These are phyloP conservation scores for Hapalemur alaotrensis DNA, from an alignment of 2,797 vertebrate species.

Conservation along the genomic window DNA sequence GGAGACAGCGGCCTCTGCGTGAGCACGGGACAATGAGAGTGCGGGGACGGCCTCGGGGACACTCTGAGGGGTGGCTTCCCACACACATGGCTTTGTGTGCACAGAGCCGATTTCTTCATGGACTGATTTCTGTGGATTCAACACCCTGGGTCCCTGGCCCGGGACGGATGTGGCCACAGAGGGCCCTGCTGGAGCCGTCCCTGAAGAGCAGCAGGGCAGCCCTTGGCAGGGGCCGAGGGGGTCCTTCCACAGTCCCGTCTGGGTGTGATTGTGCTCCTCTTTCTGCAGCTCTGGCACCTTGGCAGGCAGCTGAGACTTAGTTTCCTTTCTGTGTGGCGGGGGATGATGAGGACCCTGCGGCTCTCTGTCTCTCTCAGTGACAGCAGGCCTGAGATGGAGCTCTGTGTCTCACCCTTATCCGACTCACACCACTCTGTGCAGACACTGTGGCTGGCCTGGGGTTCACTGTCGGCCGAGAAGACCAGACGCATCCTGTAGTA, in stretches of 20 bases:
- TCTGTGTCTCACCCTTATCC: fast-evolving
- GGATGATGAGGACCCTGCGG: fast-evolving
- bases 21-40: neutral
- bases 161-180: neutral
- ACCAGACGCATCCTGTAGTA: neutral
- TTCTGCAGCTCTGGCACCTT: neutral
- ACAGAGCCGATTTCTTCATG: no score
- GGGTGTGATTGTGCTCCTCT: neutral
- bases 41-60: fast-evolving
- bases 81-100: neutral
- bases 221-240: neutral
- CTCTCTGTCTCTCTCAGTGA: neutral
- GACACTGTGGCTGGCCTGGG: neutral
- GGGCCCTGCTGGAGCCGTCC: neutral
- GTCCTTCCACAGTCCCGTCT: neutral
- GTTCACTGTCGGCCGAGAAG: no score
- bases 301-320: no score
- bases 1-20: neutral
- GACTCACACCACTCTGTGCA: fast-evolving
- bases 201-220: neutral
- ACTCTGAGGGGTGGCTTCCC: no score
- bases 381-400: neutral
- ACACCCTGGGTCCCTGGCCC: neutral
- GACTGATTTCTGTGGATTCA: no score
- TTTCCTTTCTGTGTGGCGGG: fast-evolving